These are phyloP conservation scores for Choristoneura rosaceana DNA, from an alignment of 2,888 invertebrate genomes.

Conservation along the genomic window DNA sequence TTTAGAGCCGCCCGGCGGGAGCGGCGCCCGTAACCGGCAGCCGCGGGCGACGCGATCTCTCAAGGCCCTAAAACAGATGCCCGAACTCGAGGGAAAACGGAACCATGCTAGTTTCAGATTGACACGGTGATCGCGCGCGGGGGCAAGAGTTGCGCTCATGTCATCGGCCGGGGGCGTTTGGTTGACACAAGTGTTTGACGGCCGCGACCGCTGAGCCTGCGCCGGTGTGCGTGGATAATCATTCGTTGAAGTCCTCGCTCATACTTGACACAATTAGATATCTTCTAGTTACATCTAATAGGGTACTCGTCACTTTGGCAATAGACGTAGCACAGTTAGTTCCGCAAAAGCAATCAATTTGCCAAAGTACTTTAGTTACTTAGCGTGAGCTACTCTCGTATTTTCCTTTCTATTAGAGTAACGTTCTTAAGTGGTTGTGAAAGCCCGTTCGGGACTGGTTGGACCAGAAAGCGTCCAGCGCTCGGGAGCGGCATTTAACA, in stretches of 20 bases:
- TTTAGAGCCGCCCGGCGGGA: slow-evolving; percentile 14
- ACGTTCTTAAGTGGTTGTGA: slow-evolving; percentile 26
- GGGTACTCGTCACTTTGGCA: slow-evolving; percentile 5
- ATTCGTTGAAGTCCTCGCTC: not conserved
- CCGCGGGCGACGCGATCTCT: slow-evolving; percentile 5
- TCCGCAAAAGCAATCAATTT: slow-evolving; percentile 24
- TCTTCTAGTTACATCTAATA: no score
- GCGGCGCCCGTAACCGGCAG: slow-evolving; percentile 22
- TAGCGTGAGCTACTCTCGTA: slow-evolving; percentile 20
- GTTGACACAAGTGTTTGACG: no score
- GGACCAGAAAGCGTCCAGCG: slow-evolving; percentile 7
- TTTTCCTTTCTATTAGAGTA: slow-evolving; percentile 34
- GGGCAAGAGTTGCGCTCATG: not conserved
- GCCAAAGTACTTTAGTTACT: slow-evolving; percentile 13
- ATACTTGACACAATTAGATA: slow-evolving; percentile 8
- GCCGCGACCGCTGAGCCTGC: not conserved
- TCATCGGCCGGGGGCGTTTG: not conserved
- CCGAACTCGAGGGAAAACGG: slow-evolving; percentile 16
- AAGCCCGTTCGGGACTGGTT: slow-evolving; percentile 22
- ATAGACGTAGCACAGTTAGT: slow-evolving; percentile 20
- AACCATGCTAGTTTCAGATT: not conserved
- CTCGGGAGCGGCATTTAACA: not conserved
- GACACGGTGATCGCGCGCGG: not conserved
- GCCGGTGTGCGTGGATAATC: slow-evolving; percentile 17
- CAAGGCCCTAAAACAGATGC: slow-evolving; percentile 29